Evolutionary conservation across 2,113 vertebrate species (phyloP), one percentile per base, ranked within the genome.

Genomic region (Python bivittatus): DNA sequence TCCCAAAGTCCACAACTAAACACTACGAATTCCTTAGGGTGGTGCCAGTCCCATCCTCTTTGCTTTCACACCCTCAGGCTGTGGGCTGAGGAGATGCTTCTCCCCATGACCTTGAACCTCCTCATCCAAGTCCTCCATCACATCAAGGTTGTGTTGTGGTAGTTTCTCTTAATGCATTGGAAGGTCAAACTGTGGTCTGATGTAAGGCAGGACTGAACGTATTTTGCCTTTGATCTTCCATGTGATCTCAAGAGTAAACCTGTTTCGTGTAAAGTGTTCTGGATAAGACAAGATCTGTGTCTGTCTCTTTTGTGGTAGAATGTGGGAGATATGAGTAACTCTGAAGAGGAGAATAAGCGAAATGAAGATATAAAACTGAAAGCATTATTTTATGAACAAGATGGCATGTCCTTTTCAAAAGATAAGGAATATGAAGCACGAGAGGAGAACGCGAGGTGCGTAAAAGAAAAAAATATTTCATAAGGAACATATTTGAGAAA

Each of bases 401-500:
- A 93, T 38, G 44, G 17, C 42, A 61, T 93, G 29, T 86, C 87
- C 1, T 61, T 95, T 94, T 93, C 88, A 6, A 97, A 95, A 93
- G 93, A 91, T n/a, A 94, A 94, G 13, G 97, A 97, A 20, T 86
- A 92, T 0, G 95, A 93, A 0, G 60, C 48, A 0, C 93, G 84
- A 89, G 96, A 97, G 90, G 97, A 96, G 83, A 95, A 93, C 42
- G 94, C 38, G 89, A 97, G 97, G 97, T 98, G 93, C 33, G 96
- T 44, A 25, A 84, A 60, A 60, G 10, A 27, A 53, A 72, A 83
- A 33, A 48, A 57, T 11, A 83, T 88, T 88, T 44, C 25, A n/a
- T 48, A 58, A 54, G n/a, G 23, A 0, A 9, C 42, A 8, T 42
- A 4, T 56, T 42, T 33, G 27, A 53, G 10, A 53, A 64, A 44